A percentile compares a stretch with the other conserved stretches of the same genome.
Evolutionary conservation across 2,888 invertebrate genomes (phyloP).

Genomic region (Yponomeuta cagnagella): DNA sequence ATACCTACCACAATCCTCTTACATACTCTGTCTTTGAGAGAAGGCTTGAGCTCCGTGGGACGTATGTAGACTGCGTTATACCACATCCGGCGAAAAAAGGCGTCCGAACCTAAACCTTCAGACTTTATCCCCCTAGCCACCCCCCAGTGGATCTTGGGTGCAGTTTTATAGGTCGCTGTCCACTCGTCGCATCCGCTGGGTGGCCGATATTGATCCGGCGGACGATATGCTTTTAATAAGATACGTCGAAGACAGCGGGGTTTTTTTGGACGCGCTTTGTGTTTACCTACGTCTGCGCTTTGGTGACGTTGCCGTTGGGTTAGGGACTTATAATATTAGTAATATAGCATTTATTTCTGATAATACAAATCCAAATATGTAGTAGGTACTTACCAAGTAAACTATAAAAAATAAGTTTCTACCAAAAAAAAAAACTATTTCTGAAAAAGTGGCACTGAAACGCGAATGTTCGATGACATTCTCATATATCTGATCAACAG

Average conservation of each 20-base stretch:
- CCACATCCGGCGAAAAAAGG: constrained; percentile 1
- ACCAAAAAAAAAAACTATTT: no score
- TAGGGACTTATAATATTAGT: neutral
- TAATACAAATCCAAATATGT: no score
- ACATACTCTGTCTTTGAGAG: no score
- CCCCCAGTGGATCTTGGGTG: constrained; percentile 4
- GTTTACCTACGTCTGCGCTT: neutral
- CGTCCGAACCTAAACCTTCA: neutral
- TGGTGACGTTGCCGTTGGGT: neutral
- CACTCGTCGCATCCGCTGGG: constrained; percentile 11
- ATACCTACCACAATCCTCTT: no score
- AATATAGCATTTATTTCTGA: no score
- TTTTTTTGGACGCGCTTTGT: neutral
- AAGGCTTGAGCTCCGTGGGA: no score
- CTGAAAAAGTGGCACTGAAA: no score
- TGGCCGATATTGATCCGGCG: constrained; percentile 8
- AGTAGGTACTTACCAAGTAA: no score
- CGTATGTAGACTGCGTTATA: neutral
- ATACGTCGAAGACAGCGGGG: constrained; percentile 7
- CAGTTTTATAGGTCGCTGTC: constrained; percentile 13
- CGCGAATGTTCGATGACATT: no score
- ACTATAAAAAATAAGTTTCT: no score
- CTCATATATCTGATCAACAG: no score
- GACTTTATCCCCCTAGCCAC: constrained; percentile 2
- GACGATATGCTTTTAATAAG: constrained; percentile 8